A percentile compares a stretch with the other conserved stretches of the same genome.
These are phyloP conservation scores for Drosophila ogumai DNA, from an alignment of 1,140 invertebrate genomes.

Conservation along the genomic window DNA sequence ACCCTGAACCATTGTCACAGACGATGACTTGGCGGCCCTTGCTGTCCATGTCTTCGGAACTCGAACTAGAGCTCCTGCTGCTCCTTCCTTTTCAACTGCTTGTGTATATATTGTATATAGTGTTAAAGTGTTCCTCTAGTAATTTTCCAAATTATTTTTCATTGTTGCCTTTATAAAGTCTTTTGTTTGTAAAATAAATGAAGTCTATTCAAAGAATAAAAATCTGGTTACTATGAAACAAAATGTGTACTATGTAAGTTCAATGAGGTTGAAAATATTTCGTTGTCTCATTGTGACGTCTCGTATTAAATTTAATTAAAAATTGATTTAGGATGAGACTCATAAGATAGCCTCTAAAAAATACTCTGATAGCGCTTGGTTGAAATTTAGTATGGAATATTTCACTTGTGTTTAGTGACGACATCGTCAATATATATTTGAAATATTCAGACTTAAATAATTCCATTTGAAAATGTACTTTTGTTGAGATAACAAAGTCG, in stretches of 20 bases:
- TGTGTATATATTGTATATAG: not conserved
- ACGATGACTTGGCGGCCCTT: conserved; percentile 98
- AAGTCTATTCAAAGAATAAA: conserved; percentile 1
- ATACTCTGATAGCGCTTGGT: not conserved
- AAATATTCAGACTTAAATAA: conserved; percentile 6
- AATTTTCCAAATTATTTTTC: not conserved
- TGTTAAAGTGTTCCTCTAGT: conserved; percentile 4
- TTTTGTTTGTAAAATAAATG: not conserved
- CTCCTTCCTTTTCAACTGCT: not conserved
- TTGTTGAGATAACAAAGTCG: not conserved
- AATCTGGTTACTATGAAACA: not conserved
- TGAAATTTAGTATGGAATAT: conserved; percentile 14
- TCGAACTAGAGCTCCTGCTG: not conserved
- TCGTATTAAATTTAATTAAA: not conserved
- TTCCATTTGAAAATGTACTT: not conserved
- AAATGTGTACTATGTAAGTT: not conserved
- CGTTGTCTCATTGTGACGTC: conserved; percentile 24
- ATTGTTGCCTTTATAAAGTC: not conserved
- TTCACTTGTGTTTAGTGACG: conserved; percentile 8
- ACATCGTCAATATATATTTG: not conserved
- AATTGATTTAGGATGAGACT: not conserved
- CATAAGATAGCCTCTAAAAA: not conserved
- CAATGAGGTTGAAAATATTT: not conserved
- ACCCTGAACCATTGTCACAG: conserved; percentile 99
- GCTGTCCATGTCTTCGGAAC: conserved; percentile 92